Base-by-base conservation (phyloP, 2,113 vertebrate species). In the Dicerorhinus sumatrensis region DNA sequence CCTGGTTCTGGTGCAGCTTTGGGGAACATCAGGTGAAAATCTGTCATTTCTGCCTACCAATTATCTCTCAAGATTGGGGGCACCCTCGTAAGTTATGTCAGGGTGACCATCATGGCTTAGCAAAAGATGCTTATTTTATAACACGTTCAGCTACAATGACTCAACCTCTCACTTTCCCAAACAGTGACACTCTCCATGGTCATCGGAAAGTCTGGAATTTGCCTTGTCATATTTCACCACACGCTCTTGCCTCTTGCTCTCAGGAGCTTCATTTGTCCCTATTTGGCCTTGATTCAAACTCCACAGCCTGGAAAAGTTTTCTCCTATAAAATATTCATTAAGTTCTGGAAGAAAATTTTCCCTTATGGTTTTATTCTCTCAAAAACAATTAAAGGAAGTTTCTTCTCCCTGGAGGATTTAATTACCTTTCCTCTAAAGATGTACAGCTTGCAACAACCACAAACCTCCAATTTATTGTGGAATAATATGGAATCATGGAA, bases 311-410 rank as follows among this genome's bases (percentile, higher is more conserved):
- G 77, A 89, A 92, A 67, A 5, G 5, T 46, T 96, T 95, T 94
- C 16, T 94, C 16, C 29, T 60, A 95, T 80, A 79, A 97, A 97
- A 80, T 79, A 96, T 94, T 91, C 27, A 95, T 91, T 80, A 85
- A 42, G 16, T 25, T 91, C 9, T 81, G 12, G 5, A 67, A 93
- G 33, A 91, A 96, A 98, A 85, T 6, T 23, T 70, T 77, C n/a
- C 60, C 10, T 11, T 84, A 62, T 33, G 18, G 20, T 84, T 87
- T 91, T 86, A 72, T 56, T 93, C 56, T 82, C 70, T 84, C 25
- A 84, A 87, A 94, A 90, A 92, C 2, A 89, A 77, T 13, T 13
- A 14, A 91, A 48, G 31, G 21, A 76, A 54, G 0, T 16, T 80
- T 94, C 65, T 82, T 33, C 51, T 65, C 36, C 23, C 54, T 48